Percentiles rank a stretch among this genome's conserved stretches.
These are phyloP conservation scores for Drosophila maculinotata DNA, from an alignment of 2,888 invertebrate genomes.

Conservation along the genomic window DNA sequence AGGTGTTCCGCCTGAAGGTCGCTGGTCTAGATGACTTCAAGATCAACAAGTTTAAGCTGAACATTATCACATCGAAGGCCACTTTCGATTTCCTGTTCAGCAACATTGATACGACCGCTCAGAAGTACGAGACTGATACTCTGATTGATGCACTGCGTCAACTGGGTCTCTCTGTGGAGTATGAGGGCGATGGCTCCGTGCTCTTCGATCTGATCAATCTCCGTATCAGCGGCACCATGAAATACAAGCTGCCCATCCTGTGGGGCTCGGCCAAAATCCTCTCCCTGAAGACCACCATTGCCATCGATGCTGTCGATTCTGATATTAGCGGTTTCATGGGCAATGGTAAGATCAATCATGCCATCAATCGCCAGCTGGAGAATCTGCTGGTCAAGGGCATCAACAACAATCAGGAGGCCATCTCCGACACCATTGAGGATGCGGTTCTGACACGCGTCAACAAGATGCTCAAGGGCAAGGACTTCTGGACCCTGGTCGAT, in stretches of 20 bases:
- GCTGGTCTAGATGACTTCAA: constrained; percentile 80
- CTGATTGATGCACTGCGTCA: constrained; percentile 70
- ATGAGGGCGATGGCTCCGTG: constrained; percentile 77
- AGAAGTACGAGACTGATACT: constrained; percentile 78
- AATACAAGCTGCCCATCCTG: constrained; percentile 79
- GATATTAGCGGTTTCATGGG: constrained; percentile 78
- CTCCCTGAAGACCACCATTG: constrained; percentile 71
- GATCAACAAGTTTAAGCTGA: constrained; percentile 77
- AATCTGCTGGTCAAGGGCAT: constrained; percentile 64
- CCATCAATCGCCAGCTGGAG: constrained; percentile 75
- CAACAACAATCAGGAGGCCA: constrained; percentile 69
- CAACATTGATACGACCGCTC: constrained; percentile 72
- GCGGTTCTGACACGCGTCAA: constrained; percentile 74
- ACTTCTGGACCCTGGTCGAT: constrained; percentile 78
- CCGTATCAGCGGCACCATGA: constrained; percentile 72
- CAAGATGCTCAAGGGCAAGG: constrained; percentile 76
- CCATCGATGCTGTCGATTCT: constrained; percentile 69
- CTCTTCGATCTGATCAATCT: constrained; percentile 76
- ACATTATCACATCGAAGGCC: constrained; percentile 68
- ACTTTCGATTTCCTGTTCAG: constrained; percentile 77
- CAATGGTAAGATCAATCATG: constrained; percentile 62
- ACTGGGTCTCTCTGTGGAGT: constrained; percentile 73
- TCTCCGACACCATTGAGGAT: constrained; percentile 78
- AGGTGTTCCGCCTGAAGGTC: constrained; percentile 71
- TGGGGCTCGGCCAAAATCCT: constrained; percentile 82